Conservation (phyloP, 2,797 vertebrate genomes). For the Enteromius viviparus region DNA sequence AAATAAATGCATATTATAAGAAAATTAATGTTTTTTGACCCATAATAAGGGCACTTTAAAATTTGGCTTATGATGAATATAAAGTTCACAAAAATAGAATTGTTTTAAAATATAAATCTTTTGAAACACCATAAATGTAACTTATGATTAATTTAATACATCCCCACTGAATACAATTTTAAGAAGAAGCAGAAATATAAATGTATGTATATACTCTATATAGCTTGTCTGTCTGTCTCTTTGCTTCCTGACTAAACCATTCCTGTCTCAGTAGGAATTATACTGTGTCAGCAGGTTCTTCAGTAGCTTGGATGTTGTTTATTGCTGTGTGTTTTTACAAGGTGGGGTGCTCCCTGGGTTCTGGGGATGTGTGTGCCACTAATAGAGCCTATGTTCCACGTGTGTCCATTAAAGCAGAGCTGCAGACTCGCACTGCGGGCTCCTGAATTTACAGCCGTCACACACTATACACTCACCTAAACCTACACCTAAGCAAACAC, state of each 20-base stretch:
- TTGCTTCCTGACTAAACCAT: slow-evolving; percentile 52
- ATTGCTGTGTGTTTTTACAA: slow-evolving; percentile 65
- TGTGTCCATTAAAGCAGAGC: slow-evolving; percentile 75
- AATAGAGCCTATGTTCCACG: slow-evolving; percentile 75
- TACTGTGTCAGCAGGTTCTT: slow-evolving; percentile 75
- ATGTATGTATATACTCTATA: background rate
- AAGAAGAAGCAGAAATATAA: too few relatives aligned
- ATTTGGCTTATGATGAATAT: background rate
- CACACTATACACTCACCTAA: background rate
- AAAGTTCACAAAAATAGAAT: background rate
- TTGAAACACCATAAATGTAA: background rate
- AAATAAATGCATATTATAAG: too few relatives aligned
- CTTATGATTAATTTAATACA: background rate
- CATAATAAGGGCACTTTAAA: background rate
- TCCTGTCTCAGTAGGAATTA: slow-evolving; percentile 45
- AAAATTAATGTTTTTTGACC: too few relatives aligned
- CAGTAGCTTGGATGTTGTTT: slow-evolving; percentile 72
- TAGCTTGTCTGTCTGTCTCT: slow-evolving; percentile 39
- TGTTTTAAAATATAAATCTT: background rate
- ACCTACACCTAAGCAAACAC: background rate
- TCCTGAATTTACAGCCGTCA: slow-evolving; percentile 66
- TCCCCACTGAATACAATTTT: background rate
- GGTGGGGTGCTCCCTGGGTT: slow-evolving; percentile 66
- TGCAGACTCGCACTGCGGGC: slow-evolving; percentile 74
- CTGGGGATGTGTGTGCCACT: slow-evolving; percentile 67